phyloP scores from a whole-genome alignment of 2,888 invertebrate genomes.

The Apotomis turbidana region DNA sequence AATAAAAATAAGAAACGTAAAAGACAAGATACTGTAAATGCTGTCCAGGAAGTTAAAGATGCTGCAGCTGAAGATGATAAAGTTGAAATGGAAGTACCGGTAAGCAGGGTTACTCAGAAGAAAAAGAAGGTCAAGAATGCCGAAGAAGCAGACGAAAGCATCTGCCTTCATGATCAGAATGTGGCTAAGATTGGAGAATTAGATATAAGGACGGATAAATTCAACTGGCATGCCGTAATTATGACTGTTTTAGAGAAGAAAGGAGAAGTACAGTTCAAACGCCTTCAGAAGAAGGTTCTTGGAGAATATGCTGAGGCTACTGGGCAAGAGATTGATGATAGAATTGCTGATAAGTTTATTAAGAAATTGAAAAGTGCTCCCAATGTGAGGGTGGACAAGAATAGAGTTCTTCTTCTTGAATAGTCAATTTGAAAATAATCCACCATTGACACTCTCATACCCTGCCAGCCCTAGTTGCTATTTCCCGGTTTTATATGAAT shows the following conservation, averaged over 20 bases:
- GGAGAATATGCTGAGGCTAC: slow-evolving; percentile 84
- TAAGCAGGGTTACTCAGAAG: slow-evolving; percentile 60
- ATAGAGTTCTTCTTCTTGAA: slow-evolving; percentile 79
- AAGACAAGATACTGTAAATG: slow-evolving; percentile 71
- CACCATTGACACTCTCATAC: neutral
- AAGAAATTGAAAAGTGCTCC: slow-evolving; percentile 88
- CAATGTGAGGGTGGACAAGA: slow-evolving; percentile 85
- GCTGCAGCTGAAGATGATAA: slow-evolving; percentile 50
- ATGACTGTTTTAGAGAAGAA: slow-evolving; percentile 77
- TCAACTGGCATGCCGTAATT: slow-evolving; percentile 80
- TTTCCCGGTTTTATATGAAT: slow-evolving; percentile 30
- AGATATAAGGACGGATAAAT: slow-evolving; percentile 63
- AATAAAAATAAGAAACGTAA: slow-evolving; percentile 72
- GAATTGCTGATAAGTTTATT: slow-evolving; percentile 87
- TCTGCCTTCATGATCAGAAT: slow-evolving; percentile 76
- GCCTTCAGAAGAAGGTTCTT: slow-evolving; percentile 90
- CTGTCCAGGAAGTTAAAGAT: slow-evolving; percentile 51
- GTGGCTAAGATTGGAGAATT: slow-evolving; percentile 72
- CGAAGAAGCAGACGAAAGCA: slow-evolving; percentile 65
- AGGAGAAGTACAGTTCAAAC: slow-evolving; percentile 87
- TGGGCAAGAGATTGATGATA: slow-evolving; percentile 81
- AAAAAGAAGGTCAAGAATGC: slow-evolving; percentile 70
- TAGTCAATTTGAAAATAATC: slow-evolving; percentile 44
- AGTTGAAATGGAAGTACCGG: slow-evolving; percentile 52
- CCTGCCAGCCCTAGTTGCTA: slow-evolving; percentile 5